Conservation (phyloP, 2,888 invertebrate species). For the Sialis fuliginosa region DNA sequence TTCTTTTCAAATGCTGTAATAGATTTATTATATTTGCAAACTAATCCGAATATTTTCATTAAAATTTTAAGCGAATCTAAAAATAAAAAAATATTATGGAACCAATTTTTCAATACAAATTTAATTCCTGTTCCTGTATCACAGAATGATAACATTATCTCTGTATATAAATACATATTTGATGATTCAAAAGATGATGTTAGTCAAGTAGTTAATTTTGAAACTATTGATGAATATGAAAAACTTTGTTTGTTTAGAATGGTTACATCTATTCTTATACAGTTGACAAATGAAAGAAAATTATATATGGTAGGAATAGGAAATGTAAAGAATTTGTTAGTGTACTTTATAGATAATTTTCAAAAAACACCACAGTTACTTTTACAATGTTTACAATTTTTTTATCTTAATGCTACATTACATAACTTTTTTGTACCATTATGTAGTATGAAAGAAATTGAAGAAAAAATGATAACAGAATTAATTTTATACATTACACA, state of each 20-base stretch:
- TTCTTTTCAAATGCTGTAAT: slow-evolving; percentile 28
- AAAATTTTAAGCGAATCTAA: slow-evolving; percentile 30
- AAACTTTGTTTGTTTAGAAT: slow-evolving; percentile 11
- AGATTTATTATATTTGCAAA: slow-evolving; percentile 43
- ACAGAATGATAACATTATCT: no score
- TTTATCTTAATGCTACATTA: slow-evolving; percentile 26
- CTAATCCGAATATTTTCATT: slow-evolving; percentile 30
- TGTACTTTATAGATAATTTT: not conserved
- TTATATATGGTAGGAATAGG: slow-evolving; percentile 12
- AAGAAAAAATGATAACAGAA: slow-evolving; percentile 17
- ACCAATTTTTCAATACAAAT: no score
- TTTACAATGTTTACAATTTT: slow-evolving; percentile 14
- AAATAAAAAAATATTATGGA: slow-evolving; percentile 9
- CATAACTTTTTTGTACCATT: slow-evolving; percentile 22
- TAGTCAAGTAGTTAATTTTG: no score
- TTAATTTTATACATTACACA: slow-evolving; percentile 15
- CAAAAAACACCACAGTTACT: slow-evolving; percentile 6
- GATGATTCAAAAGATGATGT: no score
- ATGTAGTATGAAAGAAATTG: slow-evolving; percentile 13
- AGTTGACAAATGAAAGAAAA: slow-evolving; percentile 12
- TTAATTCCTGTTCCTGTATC: no score
- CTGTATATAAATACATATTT: no score
- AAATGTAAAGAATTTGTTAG: slow-evolving; percentile 14
- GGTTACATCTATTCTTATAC: slow-evolving; percentile 19
- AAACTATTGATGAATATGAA: no score